Percentiles rank a stretch among this genome's conserved stretches.
Evolutionary conservation across 2,113 vertebrate species (phyloP).

Genomic region (Sphyrna mokarran): DNA sequence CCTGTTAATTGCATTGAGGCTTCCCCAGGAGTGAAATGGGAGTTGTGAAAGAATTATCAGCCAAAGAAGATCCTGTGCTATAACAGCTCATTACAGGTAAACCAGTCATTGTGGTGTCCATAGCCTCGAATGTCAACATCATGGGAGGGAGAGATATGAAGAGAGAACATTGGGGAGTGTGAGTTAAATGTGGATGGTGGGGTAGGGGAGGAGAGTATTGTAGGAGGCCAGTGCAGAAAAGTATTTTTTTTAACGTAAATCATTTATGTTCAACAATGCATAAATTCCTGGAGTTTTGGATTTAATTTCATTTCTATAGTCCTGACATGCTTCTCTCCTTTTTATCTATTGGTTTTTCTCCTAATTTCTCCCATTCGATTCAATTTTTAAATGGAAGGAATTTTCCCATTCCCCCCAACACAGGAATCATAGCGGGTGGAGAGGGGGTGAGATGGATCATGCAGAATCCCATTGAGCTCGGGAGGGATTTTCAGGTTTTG

Average conservation of each 20-base stretch:
- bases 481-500: too few species aligned
- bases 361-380: neutral
- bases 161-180: neutral
- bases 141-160: neutral
- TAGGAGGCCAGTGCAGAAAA: neutral
- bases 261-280: neutral
- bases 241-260: neutral
- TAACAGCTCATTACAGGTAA: neutral
- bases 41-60: neutral
- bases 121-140: neutral
- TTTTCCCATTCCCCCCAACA: too few species aligned
- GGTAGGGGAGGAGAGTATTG: too few species aligned
- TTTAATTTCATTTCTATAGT: neutral
- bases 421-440: too few species aligned
- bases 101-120: neutral
- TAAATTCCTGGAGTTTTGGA: neutral
- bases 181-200: neutral
- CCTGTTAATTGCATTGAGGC: neutral
- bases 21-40: neutral
- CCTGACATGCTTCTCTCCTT: neutral
- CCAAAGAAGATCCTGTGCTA: neutral
- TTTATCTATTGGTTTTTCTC: slow-evolving; percentile 8
- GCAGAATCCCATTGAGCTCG: too few species aligned
- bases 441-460: too few species aligned
- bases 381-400: too few species aligned